A percentile compares a stretch with the other conserved stretches of the same genome.
phyloP scores from a whole-genome alignment of 2,113 vertebrate species.

The Lontra canadensis region DNA sequence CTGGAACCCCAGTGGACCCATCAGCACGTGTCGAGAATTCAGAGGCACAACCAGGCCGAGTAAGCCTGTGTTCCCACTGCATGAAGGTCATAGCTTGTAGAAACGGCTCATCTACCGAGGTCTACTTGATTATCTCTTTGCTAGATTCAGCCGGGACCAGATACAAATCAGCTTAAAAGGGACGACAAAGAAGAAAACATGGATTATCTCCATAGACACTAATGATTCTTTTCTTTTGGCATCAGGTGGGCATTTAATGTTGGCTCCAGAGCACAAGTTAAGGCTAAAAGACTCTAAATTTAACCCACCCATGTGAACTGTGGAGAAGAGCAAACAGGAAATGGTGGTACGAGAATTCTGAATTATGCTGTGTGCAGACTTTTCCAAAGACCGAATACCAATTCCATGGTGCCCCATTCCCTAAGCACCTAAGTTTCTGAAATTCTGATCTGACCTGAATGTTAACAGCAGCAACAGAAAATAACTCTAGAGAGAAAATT shows the following conservation, averaged over 20 bases:
- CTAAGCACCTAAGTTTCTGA: background rate
- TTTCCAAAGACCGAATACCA: background rate
- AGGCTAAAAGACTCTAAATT: background rate
- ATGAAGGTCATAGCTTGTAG: background rate
- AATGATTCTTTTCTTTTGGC: background rate
- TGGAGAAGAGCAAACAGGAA: background rate
- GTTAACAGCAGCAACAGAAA: background rate
- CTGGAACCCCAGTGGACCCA: background rate
- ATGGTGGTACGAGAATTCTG: background rate
- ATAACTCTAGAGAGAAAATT: background rate
- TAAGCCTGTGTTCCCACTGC: background rate
- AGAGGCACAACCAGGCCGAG: background rate
- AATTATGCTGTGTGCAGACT: background rate
- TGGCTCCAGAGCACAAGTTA: background rate
- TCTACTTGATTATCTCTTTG: background rate
- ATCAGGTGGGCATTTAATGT: background rate
- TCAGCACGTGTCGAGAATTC: background rate
- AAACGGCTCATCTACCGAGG: background rate
- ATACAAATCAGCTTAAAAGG: background rate
- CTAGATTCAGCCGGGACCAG: background rate
- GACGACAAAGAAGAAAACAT: background rate
- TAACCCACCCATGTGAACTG: background rate
- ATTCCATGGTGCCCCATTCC: background rate
- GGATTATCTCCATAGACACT: background rate
- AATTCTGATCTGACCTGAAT: background rate